phyloP scores from a whole-genome alignment of 2,888 invertebrate genomes.

The Drosophila tripunctata region DNA sequence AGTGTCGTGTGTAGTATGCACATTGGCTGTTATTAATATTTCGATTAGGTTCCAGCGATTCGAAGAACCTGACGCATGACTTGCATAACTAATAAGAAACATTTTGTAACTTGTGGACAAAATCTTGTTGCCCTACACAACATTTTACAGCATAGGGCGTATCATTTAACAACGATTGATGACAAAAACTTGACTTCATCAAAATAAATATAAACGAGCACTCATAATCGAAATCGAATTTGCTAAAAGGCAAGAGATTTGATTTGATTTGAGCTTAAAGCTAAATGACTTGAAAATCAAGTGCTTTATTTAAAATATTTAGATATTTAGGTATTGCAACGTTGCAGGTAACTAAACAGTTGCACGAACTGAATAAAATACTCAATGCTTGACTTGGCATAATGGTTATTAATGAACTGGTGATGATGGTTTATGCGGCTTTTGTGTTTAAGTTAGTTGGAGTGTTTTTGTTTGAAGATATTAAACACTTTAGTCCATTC shows the following conservation, averaged over 20 bases:
- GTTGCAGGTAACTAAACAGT: constrained; percentile 42
- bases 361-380: constrained; percentile 21
- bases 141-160: constrained; percentile 24
- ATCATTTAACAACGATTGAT: constrained; percentile 52
- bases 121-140: constrained; percentile 37
- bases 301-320: too few species aligned
- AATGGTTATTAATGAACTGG: constrained; percentile 48
- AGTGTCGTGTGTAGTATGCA: constrained; percentile 24
- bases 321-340: too few species aligned
- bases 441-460: constrained; percentile 15
- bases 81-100: constrained; percentile 69
- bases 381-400: constrained; percentile 32
- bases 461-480: constrained; percentile 54
- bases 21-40: constrained; percentile 75
- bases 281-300: not conserved
- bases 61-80: constrained; percentile 73
- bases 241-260: not conserved
- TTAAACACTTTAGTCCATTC: constrained; percentile 71
- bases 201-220: constrained; percentile 27
- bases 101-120: constrained; percentile 57
- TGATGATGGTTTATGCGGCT: constrained; percentile 8
- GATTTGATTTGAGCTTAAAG: not conserved
- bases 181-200: constrained; percentile 62
- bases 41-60: constrained; percentile 77
- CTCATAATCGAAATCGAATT: constrained; percentile 29